These are phyloP conservation scores for Zophobas atratus DNA, from an alignment of 1,140 invertebrate genomes.

Conservation along the genomic window DNA sequence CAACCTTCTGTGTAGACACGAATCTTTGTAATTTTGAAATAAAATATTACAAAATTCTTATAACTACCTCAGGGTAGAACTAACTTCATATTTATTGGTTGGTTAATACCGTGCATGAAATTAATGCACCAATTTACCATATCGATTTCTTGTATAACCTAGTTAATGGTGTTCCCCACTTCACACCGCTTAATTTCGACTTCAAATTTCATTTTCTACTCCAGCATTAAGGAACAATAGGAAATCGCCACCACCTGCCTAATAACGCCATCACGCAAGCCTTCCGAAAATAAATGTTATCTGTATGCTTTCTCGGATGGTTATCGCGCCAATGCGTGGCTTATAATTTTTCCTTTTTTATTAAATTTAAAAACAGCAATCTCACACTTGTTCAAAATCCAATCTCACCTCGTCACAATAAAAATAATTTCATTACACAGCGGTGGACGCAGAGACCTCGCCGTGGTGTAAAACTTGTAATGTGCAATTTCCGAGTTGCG, in stretches of 20 bases:
- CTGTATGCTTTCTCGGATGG: not conserved
- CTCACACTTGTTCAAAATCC: constrained; percentile 25
- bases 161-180: no score
- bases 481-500: constrained; percentile 18
- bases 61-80: no score
- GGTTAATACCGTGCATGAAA: no score
- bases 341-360: constrained; percentile 16
- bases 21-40: no score
- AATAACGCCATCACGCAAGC: constrained; percentile 15
- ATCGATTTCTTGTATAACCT: no score
- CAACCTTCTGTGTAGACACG: no score
- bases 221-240: not conserved
- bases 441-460: not conserved
- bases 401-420: constrained; percentile 31
- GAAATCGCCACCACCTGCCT: constrained; percentile 13
- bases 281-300: constrained; percentile 23
- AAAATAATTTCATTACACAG: constrained; percentile 29
- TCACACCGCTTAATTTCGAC: no score
- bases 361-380: not conserved
- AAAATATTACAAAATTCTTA: no score
- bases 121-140: no score
- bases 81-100: no score
- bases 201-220: constrained; percentile 11
- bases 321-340: constrained; percentile 7
- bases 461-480: constrained; percentile 7